Evolutionary conservation across 2,888 invertebrate genomes (phyloP), one percentile per base, ranked within the genome.

Genomic region (Allophyes oxyacanthae): DNA sequence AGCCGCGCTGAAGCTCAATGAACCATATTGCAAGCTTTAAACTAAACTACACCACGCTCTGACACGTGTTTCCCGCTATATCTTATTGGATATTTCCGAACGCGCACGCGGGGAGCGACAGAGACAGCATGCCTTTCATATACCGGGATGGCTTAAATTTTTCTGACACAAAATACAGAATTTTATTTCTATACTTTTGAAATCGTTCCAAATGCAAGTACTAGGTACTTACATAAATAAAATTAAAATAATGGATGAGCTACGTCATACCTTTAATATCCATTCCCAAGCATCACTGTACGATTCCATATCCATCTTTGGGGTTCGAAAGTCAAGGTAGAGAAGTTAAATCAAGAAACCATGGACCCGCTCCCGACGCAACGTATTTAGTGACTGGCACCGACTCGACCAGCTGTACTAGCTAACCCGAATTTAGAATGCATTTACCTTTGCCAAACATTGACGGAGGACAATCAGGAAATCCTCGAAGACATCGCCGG

Each of bases 401-500:
- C 73, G 73, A 64, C 65, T 71, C 78, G 66, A 59, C 69, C 59
- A 64, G 71, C 69, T 74, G 72, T 64, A 75, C 67, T 71, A 75
- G 80, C 79, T 83, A 85, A 83, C 77, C 82, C 86, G 78, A 89
- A 90, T 89, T 88, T 89, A 88, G 89, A 91, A 82, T 89, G 76
- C 88, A 90, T 87, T 94, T 96, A 96, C 96, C 96, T 95, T 95
- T 90, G 95, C 94, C 89, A 96, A 94, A 82, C 96, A 94, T 78
- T 96, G 95, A 72, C 96, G 95, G 84, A 96, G 96, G 82, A 96
- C 94, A 78, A 95, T 88, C 80, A 96, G 94, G 89, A 97, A 96
- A 88, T 97, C 97, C 85, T 96, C 96, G 88, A 97, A 95, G 78
- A 96, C 95, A 89, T 96, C 96, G 75, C 96, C 96, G 74, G 96